Conservation (phyloP, 2,797 vertebrate genomes). For the Eleutherodactylus coqui region DNA sequence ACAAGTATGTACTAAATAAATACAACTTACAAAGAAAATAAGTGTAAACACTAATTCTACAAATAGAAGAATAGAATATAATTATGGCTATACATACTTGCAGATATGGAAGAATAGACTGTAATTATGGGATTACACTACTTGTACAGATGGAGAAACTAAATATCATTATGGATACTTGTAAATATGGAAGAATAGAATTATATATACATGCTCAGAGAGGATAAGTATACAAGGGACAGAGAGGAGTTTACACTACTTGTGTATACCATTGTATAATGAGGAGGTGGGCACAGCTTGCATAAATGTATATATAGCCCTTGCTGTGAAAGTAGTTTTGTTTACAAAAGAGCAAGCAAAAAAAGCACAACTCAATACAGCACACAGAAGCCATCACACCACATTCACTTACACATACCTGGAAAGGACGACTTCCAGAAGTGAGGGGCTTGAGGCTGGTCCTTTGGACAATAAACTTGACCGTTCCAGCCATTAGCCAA, state of each 20-base stretch:
- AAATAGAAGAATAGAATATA: neutral
- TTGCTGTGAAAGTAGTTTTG: conserved; percentile 22
- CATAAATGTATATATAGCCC: neutral
- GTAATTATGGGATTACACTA: neutral
- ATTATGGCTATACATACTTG: too few species aligned
- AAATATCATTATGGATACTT: neutral
- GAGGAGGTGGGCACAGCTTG: neutral
- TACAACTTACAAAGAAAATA: neutral
- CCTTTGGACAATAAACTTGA: conserved; percentile 83
- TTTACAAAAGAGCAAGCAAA: neutral
- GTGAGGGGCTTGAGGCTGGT: conserved; percentile 83
- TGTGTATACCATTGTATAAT: neutral
- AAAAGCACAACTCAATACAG: neutral
- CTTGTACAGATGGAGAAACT: neutral
- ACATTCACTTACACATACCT: conserved; percentile 73
- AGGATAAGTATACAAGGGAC: neutral
- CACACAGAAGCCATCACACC: neutral
- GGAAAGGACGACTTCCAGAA: conserved; percentile 86
- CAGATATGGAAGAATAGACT: neutral
- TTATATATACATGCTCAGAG: neutral
- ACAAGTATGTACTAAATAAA: too few species aligned
- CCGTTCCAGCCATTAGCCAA: conserved; percentile 85
- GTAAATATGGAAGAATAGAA: neutral
- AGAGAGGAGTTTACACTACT: neutral
- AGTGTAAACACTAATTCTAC: neutral